Conservation (phyloP, 2,888 invertebrate species). For the Ennomos erosarius region DNA sequence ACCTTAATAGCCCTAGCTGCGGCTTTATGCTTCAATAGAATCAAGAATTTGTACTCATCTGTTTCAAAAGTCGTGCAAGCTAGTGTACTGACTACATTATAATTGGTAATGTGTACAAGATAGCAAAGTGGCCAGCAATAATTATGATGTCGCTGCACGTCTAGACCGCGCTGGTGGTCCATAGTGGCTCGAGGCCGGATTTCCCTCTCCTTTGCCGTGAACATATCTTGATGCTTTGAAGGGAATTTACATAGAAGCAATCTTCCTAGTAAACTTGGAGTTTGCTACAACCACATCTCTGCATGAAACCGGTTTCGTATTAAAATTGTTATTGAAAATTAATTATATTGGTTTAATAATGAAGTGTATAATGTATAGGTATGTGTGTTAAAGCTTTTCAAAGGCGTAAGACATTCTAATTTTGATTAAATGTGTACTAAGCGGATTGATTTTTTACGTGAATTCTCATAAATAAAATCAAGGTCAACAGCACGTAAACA, state of each 20-base stretch:
- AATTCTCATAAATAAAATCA: slow-evolving; percentile 11
- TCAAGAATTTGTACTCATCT: too few relatives aligned
- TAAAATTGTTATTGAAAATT: slow-evolving; percentile 23
- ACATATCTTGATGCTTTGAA: slow-evolving; percentile 32
- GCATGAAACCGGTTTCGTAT: slow-evolving; percentile 15
- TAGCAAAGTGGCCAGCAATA: slow-evolving; percentile 49
- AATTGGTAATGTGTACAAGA: slow-evolving; percentile 36
- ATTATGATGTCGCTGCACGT: slow-evolving; percentile 54
- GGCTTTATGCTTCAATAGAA: too few relatives aligned
- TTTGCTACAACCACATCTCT: slow-evolving; percentile 16
- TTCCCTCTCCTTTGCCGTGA: slow-evolving; percentile 31
- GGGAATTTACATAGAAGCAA: slow-evolving; percentile 38
- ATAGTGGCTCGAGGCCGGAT: slow-evolving; percentile 41
- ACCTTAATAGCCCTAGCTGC: too few relatives aligned
- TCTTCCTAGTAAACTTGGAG: slow-evolving; percentile 35
- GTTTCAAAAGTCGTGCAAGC: slow-evolving; percentile 20
- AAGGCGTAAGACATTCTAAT: not conserved
- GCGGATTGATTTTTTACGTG: slow-evolving; percentile 7
- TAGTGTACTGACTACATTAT: slow-evolving; percentile 26
- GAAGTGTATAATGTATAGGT: not conserved
- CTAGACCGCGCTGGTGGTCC: slow-evolving; percentile 57
- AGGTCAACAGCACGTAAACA: slow-evolving; percentile 33
- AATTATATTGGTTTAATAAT: slow-evolving; percentile 22
- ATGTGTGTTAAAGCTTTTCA: not conserved
- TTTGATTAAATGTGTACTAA: not conserved